A percentile compares a stretch with the other conserved stretches of the same genome.
phyloP scores from a whole-genome alignment of 2,113 vertebrate genomes.

The Anthoscopus minutus region DNA sequence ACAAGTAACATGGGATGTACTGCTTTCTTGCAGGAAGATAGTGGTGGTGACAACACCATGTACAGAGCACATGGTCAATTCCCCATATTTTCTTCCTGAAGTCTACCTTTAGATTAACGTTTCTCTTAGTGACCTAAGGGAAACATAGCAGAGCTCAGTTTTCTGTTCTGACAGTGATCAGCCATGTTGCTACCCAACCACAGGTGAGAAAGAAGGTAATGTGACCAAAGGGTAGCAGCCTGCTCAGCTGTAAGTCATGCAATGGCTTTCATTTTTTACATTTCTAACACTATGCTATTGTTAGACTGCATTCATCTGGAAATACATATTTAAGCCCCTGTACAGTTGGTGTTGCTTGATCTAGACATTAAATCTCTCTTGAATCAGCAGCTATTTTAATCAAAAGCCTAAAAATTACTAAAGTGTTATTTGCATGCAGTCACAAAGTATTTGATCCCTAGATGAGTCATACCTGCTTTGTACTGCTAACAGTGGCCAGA shows the following conservation, averaged over 20 bases:
- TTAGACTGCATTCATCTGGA: constrained; percentile 31
- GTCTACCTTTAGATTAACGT: background rate
- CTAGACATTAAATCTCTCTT: constrained; percentile 13
- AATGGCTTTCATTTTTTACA: background rate
- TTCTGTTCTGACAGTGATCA: background rate
- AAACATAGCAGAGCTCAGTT: background rate
- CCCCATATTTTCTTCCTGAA: background rate
- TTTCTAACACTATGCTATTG: background rate
- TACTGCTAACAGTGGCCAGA: background rate
- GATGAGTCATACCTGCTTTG: constrained; percentile 54
- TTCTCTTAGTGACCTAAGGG: background rate
- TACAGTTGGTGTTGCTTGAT: constrained; percentile 20
- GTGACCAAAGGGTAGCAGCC: background rate
- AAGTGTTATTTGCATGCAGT: constrained; percentile 28
- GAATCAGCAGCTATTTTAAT: constrained; percentile 46
- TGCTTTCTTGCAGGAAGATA: background rate
- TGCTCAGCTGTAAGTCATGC: background rate
- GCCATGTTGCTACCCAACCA: background rate
- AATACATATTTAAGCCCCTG: constrained; percentile 35
- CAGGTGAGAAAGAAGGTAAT: background rate
- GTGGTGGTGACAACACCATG: background rate
- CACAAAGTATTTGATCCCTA: constrained; percentile 37
- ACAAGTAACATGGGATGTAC: background rate
- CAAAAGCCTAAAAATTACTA: constrained; percentile 36
- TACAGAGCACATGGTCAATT: background rate